Percentiles rank a stretch among this genome's conserved stretches.
phyloP scores from a whole-genome alignment of 2,888 invertebrate genomes.

The Anaspis maculata region DNA sequence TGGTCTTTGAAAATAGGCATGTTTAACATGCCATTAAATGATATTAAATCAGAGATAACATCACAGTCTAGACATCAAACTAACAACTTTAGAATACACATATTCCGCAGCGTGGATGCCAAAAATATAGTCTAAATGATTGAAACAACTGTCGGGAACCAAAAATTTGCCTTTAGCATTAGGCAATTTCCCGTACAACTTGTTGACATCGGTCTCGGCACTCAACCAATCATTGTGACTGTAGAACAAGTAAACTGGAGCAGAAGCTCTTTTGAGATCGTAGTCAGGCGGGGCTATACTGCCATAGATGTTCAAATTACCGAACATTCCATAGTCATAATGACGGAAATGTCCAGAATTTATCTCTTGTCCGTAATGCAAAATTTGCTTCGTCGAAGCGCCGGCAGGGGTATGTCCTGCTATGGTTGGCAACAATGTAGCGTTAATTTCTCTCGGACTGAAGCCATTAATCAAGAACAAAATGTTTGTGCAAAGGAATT shows the following conservation, averaged over 20 bases:
- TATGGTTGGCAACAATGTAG: constrained; percentile 23
- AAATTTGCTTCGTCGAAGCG: constrained; percentile 53
- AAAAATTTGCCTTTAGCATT: constrained; percentile 25
- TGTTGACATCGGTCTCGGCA: constrained; percentile 27
- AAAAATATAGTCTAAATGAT: constrained; percentile 35
- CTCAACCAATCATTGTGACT: constrained; percentile 47
- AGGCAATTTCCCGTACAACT: constrained; percentile 30
- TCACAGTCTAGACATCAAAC: constrained; percentile 16
- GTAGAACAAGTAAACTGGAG: constrained; percentile 42
- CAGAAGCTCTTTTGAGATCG: constrained; percentile 36
- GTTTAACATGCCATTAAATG: not conserved
- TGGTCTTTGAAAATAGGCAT: too few species aligned
- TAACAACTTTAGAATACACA: constrained; percentile 29
- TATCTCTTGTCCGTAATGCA: constrained; percentile 48
- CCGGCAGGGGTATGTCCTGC: constrained; percentile 30
- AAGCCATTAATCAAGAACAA: constrained; percentile 27
- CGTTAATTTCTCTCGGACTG: constrained; percentile 24
- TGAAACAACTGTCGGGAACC: constrained; percentile 28
- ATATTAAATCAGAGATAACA: not conserved
- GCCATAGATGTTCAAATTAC: constrained; percentile 30
- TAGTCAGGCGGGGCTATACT: constrained; percentile 39
- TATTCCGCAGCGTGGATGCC: constrained; percentile 29
- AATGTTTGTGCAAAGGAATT: constrained; percentile 22
- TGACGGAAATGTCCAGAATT: constrained; percentile 35
- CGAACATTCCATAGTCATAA: constrained; percentile 47